Conservation (phyloP, 2,113 vertebrate genomes). For the Scalopus aquaticus region DNA sequence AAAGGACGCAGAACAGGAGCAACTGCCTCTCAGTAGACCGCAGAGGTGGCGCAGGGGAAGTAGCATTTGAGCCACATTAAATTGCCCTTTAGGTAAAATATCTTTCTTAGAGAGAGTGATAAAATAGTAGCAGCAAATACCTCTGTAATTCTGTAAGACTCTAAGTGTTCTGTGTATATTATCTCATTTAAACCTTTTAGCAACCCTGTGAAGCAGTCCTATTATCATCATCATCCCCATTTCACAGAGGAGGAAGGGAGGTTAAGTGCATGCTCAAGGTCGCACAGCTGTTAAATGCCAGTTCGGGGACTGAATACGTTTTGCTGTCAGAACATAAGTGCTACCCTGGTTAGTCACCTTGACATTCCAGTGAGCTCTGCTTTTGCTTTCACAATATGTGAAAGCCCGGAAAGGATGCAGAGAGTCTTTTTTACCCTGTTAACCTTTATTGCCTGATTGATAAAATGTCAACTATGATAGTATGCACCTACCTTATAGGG, state of each 20-base stretch:
- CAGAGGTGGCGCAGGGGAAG: not conserved
- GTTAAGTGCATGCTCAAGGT: not conserved
- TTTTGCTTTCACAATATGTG: not conserved
- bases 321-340: not conserved
- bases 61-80: not conserved
- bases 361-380: not conserved
- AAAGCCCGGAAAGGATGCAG: not conserved
- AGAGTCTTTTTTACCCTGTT: not conserved
- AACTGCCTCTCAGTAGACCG: not conserved
- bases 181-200: not conserved
- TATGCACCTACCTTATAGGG: not conserved
- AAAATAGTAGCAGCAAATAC: not conserved
- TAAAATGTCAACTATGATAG: not conserved
- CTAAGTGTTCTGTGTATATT: not conserved
- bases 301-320: accelerated
- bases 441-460: not conserved
- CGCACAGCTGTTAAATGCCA: not conserved
- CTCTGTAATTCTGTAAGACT: not conserved
- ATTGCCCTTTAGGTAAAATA: conserved; percentile 36
- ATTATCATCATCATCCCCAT: not conserved
- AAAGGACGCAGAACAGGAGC: not conserved
- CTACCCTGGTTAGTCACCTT: not conserved
- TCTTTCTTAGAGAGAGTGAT: not conserved
- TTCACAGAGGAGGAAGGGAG: conserved; percentile 36
- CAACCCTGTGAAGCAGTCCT: not conserved